Evolutionary conservation across 2,797 vertebrate species (phyloP).

Genomic region (Clarias platycephalus): DNA sequence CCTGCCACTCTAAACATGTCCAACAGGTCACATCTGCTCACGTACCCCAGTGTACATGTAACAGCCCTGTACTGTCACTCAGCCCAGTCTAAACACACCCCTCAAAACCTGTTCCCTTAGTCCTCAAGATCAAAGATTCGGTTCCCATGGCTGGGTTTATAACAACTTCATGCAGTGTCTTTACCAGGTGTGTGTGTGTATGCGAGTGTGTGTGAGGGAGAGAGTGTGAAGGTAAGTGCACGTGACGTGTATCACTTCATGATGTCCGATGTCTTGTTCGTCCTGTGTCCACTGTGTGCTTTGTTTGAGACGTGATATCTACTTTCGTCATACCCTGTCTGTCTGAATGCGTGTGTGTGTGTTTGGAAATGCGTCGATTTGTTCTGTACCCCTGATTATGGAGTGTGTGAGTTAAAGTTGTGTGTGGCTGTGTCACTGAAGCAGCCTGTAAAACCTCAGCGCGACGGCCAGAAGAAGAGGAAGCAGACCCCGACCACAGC

Average conservation of each 20-base stretch:
- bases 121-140: background rate
- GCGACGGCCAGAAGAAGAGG: slow-evolving; percentile 77
- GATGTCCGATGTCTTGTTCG: background rate
- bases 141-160: background rate
- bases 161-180: background rate
- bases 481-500: slow-evolving; percentile 73
- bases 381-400: background rate
- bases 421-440: slow-evolving; percentile 22
- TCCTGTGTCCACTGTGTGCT: background rate
- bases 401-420: background rate
- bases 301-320: background rate
- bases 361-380: background rate
- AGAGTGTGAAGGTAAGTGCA: slow-evolving; percentile 32
- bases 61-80: background rate
- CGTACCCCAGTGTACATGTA: background rate
- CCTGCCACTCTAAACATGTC: slow-evolving; percentile 24
- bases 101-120: too few species aligned
- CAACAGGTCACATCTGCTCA: slow-evolving; percentile 10
- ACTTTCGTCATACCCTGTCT: background rate
- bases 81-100: background rate
- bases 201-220: background rate
- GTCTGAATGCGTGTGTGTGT: background rate
- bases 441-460: slow-evolving; percentile 76
- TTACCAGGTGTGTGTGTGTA: background rate
- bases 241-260: background rate